phyloP scores from a whole-genome alignment of 2,888 invertebrate species.

The Rhyacophila evoluta region DNA sequence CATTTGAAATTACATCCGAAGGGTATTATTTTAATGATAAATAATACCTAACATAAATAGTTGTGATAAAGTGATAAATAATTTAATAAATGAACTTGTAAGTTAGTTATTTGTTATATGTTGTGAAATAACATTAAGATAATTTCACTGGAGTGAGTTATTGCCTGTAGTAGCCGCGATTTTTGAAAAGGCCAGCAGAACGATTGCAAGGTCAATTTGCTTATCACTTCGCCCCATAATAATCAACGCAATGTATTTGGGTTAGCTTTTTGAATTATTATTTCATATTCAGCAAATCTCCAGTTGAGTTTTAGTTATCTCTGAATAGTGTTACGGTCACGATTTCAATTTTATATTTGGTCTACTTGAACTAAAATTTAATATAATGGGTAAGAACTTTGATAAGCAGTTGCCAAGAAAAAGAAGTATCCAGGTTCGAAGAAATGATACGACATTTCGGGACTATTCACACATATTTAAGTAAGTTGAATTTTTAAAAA shows the following conservation, averaged over 20 bases:
- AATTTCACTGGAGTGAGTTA: not conserved
- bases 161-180: not conserved
- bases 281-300: not conserved
- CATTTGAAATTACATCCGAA: no score
- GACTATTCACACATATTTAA: constrained; percentile 48
- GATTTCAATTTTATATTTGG: not conserved
- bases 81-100: no score
- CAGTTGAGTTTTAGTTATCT: not conserved
- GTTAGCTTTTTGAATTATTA: not conserved
- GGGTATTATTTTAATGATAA: no score
- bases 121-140: not conserved
- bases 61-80: no score
- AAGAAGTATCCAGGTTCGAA: constrained; percentile 18
- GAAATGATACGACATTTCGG: constrained; percentile 27
- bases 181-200: constrained; percentile 15
- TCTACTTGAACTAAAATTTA: not conserved
- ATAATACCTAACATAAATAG: no score
- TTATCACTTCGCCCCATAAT: not conserved
- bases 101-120: not conserved
- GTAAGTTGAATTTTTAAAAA: no score
- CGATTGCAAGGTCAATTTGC: constrained; percentile 12
- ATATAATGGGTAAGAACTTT: constrained; percentile 27
- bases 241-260: not conserved
- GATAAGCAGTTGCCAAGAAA: constrained; percentile 11
- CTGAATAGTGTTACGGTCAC: not conserved